A percentile compares a stretch with the other conserved stretches of the same genome.
These are phyloP conservation scores for Vanessa tameamea DNA, from an alignment of 1,140 invertebrate genomes.

Conservation along the genomic window DNA sequence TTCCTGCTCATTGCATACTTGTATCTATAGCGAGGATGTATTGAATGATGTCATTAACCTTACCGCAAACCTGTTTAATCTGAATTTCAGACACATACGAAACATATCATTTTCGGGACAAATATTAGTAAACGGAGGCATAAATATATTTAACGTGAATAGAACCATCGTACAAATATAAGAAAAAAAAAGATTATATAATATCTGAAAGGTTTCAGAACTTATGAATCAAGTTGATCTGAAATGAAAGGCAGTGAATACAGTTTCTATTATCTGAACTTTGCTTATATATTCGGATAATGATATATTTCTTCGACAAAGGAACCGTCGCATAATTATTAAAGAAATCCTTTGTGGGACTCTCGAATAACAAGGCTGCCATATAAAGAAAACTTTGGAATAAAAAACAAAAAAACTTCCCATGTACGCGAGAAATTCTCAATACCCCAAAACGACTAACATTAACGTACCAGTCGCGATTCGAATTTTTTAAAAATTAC, in stretches of 20 bases:
- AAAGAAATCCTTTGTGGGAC: conserved; percentile 10
- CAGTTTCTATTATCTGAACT: conserved; percentile 1
- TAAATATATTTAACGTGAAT: not conserved
- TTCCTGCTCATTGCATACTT: conserved; percentile 25
- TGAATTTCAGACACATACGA: conserved; percentile 3
- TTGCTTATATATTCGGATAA: not conserved
- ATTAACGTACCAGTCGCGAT: conserved; percentile 33
- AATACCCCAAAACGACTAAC: conserved; percentile 42
- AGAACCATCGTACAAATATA: not conserved
- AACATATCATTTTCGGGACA: not conserved
- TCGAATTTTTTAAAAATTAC: conserved; percentile 20
- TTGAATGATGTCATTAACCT: conserved; percentile 31
- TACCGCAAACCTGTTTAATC: not conserved
- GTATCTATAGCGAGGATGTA: conserved; percentile 8
- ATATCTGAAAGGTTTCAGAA: not conserved
- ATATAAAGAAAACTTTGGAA: conserved; percentile 21
- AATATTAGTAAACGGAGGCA: not conserved
- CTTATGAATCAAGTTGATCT: not conserved
- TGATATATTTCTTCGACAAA: conserved; percentile 15
- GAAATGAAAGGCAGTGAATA: not conserved
- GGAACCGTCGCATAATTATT: conserved; percentile 13
- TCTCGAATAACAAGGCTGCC: not conserved
- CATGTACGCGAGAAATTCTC: conserved; percentile 22
- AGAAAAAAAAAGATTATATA: not conserved
- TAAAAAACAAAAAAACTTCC: conserved; percentile 19